phyloP scores from a whole-genome alignment of 2,113 vertebrate genomes.

The Corythornis cristatus region DNA sequence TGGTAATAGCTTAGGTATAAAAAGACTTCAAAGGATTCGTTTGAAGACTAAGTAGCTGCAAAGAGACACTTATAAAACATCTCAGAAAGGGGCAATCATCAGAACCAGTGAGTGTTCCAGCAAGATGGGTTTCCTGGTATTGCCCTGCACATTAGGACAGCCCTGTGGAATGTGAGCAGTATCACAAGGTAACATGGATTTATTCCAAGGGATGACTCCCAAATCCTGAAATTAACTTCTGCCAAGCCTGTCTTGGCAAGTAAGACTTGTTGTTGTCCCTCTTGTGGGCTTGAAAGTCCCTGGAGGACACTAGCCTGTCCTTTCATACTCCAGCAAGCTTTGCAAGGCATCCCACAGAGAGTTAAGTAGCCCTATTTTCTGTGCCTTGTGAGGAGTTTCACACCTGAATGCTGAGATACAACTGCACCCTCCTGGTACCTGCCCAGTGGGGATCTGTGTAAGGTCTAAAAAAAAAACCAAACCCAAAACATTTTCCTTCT shows the following conservation, averaged over 20 bases:
- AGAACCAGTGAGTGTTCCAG: background rate
- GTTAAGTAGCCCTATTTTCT: background rate
- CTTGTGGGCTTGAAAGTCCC: background rate
- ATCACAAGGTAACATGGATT: slow-evolving; percentile 38
- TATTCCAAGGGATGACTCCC: slow-evolving; percentile 25
- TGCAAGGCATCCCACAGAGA: background rate
- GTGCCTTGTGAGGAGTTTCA: background rate
- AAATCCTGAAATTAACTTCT: background rate
- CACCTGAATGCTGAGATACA: background rate
- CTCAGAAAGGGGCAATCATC: background rate
- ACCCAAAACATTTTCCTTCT: background rate
- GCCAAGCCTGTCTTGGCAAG: background rate
- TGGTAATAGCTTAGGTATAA: background rate
- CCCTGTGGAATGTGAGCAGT: background rate
- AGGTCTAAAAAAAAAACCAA: background rate
- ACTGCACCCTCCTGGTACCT: background rate
- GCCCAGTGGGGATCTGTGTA: background rate
- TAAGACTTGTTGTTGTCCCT: background rate
- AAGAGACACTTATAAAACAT: background rate
- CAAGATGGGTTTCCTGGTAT: background rate
- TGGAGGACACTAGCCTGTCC: background rate
- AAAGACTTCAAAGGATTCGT: background rate
- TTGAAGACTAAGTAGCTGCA: slow-evolving; percentile 14
- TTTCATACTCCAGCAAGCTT: background rate
- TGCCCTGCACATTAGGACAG: background rate